phyloP scores from a whole-genome alignment of 2,888 invertebrate species.

The Eubasilissa splendida region DNA sequence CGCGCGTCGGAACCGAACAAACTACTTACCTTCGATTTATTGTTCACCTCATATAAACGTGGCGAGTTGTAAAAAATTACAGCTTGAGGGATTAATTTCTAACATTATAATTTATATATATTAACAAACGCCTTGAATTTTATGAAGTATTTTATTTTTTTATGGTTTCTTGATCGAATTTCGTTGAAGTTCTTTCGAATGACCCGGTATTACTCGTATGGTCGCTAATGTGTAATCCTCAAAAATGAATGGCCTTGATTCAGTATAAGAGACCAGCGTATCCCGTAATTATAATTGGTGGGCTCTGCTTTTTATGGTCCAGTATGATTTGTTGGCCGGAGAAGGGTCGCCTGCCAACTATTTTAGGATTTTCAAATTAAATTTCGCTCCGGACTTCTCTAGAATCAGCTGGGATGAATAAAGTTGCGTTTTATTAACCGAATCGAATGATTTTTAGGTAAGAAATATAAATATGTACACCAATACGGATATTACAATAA shows the following conservation, averaged over 20 bases:
- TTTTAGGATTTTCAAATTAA: slow-evolving; percentile 46
- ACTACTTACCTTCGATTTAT: too few relatives aligned
- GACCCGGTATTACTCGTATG: slow-evolving; percentile 11
- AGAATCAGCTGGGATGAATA: background rate
- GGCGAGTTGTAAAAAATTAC: too few relatives aligned
- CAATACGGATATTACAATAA: too few relatives aligned
- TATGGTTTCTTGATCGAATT: too few relatives aligned
- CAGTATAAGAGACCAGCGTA: slow-evolving; percentile 45
- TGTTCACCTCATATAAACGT: too few relatives aligned
- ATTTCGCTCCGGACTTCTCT: slow-evolving; percentile 13
- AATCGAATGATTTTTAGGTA: background rate
- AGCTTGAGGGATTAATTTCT: too few relatives aligned
- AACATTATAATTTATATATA: too few relatives aligned
- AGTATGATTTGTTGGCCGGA: slow-evolving; percentile 54
- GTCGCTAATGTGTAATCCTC: slow-evolving; percentile 57
- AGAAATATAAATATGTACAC: too few relatives aligned
- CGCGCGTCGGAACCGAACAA: too few relatives aligned
- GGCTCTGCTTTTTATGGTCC: slow-evolving; percentile 53
- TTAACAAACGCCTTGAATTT: too few relatives aligned
- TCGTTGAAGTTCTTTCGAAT: slow-evolving; percentile 5
- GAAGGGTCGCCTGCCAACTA: slow-evolving; percentile 40
- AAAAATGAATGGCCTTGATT: slow-evolving; percentile 56
- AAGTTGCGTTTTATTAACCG: background rate
- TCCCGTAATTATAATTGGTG: slow-evolving; percentile 57
- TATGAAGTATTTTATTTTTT: too few relatives aligned